Evolutionary conservation across 2,888 invertebrate genomes (phyloP).

Genomic region (Synergus gifuensis): DNA sequence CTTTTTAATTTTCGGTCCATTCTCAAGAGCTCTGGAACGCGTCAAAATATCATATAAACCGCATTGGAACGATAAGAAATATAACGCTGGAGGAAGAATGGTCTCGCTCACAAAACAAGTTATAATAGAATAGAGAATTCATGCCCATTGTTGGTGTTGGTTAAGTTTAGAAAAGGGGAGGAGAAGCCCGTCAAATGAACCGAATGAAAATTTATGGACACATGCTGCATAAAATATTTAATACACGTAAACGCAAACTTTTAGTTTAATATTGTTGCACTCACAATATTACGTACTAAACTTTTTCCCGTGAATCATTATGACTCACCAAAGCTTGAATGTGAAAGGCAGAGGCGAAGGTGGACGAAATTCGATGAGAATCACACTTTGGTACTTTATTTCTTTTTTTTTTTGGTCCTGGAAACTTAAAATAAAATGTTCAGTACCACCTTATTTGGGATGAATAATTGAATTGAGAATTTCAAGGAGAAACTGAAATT

Average conservation of each 20-base stretch:
- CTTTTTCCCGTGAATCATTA: slow-evolving; percentile 28
- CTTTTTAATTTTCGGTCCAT: slow-evolving; percentile 34
- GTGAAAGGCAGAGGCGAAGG: slow-evolving; percentile 26
- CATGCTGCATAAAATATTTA: slow-evolving; percentile 1
- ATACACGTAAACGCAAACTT: background rate
- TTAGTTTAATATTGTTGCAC: background rate
- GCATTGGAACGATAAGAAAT: slow-evolving; percentile 13
- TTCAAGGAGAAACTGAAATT: no score
- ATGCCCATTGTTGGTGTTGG: slow-evolving; percentile 53
- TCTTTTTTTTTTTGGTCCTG: background rate
- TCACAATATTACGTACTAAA: slow-evolving; percentile 19
- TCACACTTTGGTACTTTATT: slow-evolving; percentile 11
- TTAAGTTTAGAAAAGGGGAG: slow-evolving; percentile 39
- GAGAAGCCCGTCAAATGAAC: slow-evolving; percentile 15
- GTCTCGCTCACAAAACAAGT: slow-evolving; percentile 12
- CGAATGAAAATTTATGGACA: slow-evolving; percentile 54
- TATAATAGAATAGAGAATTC: slow-evolving; percentile 51
- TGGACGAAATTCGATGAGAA: slow-evolving; percentile 27
- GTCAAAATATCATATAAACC: slow-evolving; percentile 17
- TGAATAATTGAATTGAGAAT: background rate
- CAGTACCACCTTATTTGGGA: slow-evolving; percentile 1
- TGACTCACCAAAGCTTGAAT: slow-evolving; percentile 33
- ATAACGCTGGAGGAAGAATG: slow-evolving; percentile 13
- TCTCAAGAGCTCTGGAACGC: slow-evolving; percentile 3
- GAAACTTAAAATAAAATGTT: background rate